Evolutionary conservation across 2,113 vertebrate genomes (phyloP), one percentile per base, ranked within the genome.

Genomic region (Paraplagusia blochii): DNA sequence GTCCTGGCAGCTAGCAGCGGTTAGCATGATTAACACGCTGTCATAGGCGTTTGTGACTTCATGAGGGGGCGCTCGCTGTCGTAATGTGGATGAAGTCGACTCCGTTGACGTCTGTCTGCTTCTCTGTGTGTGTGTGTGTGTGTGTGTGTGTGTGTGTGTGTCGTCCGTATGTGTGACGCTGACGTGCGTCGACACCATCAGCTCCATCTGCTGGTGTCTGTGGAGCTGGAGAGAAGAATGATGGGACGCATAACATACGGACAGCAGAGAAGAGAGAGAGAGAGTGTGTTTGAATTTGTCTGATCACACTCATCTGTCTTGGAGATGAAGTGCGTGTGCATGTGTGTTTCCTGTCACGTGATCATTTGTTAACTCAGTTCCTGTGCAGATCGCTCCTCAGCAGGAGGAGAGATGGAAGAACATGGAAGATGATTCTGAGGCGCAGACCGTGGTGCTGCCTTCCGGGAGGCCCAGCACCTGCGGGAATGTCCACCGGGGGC

Each of bases 221-320:
- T 13, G 33, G 66, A 59, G 51, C 58, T 61, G 52, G 48, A 34
- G 63, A 16, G 63, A 66, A 19, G 59, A 52, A 63, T 3, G 34
- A 58, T 65, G 58, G 60, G 5, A 44, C 36, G 66, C 59, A n/a
- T 58, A 64, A 77, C 80, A 77, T 72, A 72, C 11, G 49, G 38
- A 46, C 51, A n/a, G n/a, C n/a, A n/a, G n/a, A n/a, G n/a, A n/a
- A n/a, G 44, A 51, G 63, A 48, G 59, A 66, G 74, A 76, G 68
- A 68, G 68, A 71, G 63, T n/a, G 56, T 66, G 61, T 73, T 57
- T 34, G 33, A 11, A 33, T 51, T 33, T 74, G 64, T 69, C 59
- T 68, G 75, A 81, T 85, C 43, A 70, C 9, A 47, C 72, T 77
- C 77, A 77, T 81, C 73, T 79, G 73, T 83, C 70, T 80, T 42